Conservation (phyloP, 2,113 vertebrate species). For the Atherinomorus stipes region DNA sequence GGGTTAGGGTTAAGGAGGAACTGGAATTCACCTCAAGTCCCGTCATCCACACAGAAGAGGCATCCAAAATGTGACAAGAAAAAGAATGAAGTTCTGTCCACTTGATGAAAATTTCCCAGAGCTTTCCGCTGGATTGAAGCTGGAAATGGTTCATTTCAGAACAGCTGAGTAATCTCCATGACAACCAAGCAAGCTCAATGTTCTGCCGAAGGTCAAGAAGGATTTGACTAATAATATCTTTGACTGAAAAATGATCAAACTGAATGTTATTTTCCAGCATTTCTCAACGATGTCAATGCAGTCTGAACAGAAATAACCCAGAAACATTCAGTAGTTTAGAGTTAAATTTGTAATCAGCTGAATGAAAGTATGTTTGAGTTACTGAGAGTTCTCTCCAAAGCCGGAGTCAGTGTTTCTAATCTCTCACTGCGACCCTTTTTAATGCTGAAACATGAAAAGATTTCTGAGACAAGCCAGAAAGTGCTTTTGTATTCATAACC, state of each 20-base stretch:
- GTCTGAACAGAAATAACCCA: too few relatives aligned
- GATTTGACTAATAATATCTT: conserved; percentile 1
- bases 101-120: neutral
- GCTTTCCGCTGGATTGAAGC: neutral
- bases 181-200: conserved; percentile 22
- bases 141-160: neutral
- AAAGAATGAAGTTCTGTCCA: neutral
- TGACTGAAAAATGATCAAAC: neutral
- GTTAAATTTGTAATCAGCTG: too few relatives aligned
- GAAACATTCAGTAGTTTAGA: too few relatives aligned
- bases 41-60: too few relatives aligned
- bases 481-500: conserved; percentile 39
- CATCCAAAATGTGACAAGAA: neutral
- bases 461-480: neutral
- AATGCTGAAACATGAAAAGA: neutral
- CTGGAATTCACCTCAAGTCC: too few relatives aligned
- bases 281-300: neutral
- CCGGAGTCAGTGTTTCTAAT: neutral
- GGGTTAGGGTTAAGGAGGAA: too few relatives aligned
- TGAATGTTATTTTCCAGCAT: neutral
- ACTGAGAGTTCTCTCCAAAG: too few relatives aligned
- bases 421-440: neutral
- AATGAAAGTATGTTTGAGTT: too few relatives aligned
- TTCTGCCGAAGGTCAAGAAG: neutral
- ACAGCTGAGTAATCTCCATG: conserved; percentile 15